Conservation (phyloP, 2,888 invertebrate genomes). For the Lasius fuliginosus region DNA sequence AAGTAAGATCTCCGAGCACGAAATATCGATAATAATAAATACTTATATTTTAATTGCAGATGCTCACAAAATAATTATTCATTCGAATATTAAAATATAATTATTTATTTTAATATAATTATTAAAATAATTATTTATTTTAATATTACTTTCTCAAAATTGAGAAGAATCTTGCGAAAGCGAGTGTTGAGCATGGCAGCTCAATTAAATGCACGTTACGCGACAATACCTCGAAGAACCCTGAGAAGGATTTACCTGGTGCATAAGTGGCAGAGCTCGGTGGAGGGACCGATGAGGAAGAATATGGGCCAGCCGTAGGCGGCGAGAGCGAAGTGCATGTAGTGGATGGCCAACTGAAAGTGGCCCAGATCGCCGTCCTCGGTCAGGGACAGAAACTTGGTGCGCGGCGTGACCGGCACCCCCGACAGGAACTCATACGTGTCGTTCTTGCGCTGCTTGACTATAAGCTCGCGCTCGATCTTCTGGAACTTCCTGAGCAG, state of each 20-base stretch:
- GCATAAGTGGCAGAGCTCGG: constrained; percentile 91
- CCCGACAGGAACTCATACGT: constrained; percentile 95
- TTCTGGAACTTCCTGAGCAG: constrained; percentile 93
- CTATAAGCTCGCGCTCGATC: constrained; percentile 91
- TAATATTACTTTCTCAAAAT: neutral
- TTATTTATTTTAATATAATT: neutral
- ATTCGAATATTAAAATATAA: neutral
- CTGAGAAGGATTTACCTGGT: constrained; percentile 86
- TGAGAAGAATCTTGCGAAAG: neutral
- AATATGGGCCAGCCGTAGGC: constrained; percentile 97
- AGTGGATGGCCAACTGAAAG: constrained; percentile 92
- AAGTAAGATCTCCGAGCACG: neutral
- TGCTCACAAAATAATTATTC: neutral
- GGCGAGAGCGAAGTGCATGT: constrained; percentile 94
- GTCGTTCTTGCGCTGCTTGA: constrained; percentile 92
- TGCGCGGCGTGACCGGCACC: constrained; percentile 93
- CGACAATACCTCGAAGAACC: neutral
- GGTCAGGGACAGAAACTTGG: constrained; percentile 93
- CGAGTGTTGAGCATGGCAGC: neutral
- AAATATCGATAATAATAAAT: neutral
- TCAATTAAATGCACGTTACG: neutral
- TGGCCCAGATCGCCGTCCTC: constrained; percentile 91
- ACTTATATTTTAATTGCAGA: neutral
- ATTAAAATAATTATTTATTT: neutral
- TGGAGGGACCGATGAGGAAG: constrained; percentile 91